Evolutionary conservation across 1,140 invertebrate genomes (phyloP), one percentile per base, ranked within the genome.

Genomic region (Hormaphis cornu): DNA sequence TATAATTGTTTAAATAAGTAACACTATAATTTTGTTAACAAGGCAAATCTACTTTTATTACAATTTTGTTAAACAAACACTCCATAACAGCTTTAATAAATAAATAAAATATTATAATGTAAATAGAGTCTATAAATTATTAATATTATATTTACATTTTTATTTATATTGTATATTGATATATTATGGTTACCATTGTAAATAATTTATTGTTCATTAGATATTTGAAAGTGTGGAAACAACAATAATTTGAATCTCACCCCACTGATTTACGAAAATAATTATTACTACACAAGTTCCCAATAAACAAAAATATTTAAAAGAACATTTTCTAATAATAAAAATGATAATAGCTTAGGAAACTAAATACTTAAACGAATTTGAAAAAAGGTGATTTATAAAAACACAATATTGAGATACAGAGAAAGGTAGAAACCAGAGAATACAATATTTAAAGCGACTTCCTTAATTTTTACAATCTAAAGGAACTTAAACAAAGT

Each of bases 1-100:
- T n/a, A n/a, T n/a, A n/a, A n/a, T 14, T n/a, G 4, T 24, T 58
- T 24, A 22, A 58, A 24, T 40, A 26, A 58, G 35, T 20, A 58
- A 58, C 33, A 40, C n/a, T n/a, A n/a, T n/a, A 26, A n/a, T 58
- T 56, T 35, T 5, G 50, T 66, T 48, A 66, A 66, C 61, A 48
- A 66, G 44, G 44, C 61, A 22, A 66, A 44, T 48, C 42, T 66
- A 46, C 33, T 58, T 48, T 61, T 61, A 30, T 66, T 66, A 48
- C 18, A 48, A 20, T 66, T 66, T 50, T n/a, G n/a, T n/a, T 50
- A 3, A 46, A 63, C 48, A 33, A 66, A 35, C 61, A 66, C 44
- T 50, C 61, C 18, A 24, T 66, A 66, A 66, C 61, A 66, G 40
- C 50, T 66, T 50, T 35, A 50, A 66, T 63, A 48, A 63, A 63